Conservation (phyloP, 2,113 vertebrate genomes). For the Perca schrenkii region DNA sequence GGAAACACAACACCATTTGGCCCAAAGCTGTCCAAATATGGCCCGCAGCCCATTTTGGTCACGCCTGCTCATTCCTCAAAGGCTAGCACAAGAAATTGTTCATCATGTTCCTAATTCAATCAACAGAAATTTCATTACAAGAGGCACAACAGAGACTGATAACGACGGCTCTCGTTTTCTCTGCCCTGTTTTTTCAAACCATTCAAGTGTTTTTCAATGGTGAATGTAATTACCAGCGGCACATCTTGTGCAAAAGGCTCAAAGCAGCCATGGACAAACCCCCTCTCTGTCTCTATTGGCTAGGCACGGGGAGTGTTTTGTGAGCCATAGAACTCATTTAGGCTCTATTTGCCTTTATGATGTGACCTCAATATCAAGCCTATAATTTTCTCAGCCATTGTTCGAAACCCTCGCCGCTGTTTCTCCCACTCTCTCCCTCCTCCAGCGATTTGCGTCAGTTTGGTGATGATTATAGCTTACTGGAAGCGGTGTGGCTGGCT, state of each 20-base stretch:
- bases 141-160: constrained; percentile 45
- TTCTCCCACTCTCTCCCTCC: constrained; percentile 40
- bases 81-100: constrained; percentile 29
- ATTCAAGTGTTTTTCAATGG: constrained; percentile 50
- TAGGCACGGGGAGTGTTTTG: constrained; percentile 13
- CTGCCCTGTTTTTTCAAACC: constrained; percentile 30
- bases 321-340: constrained; percentile 63
- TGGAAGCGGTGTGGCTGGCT: constrained; percentile 67
- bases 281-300: constrained; percentile 27
- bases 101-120: constrained; percentile 50
- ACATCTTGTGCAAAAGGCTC: constrained; percentile 50
- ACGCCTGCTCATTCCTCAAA: constrained; percentile 26
- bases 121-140: constrained; percentile 51
- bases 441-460: constrained; percentile 71
- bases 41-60: constrained; percentile 54
- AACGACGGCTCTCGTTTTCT: constrained; percentile 23
- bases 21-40: constrained; percentile 68
- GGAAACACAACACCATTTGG: constrained; percentile 70
- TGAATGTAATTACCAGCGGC: constrained; percentile 50
- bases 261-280: constrained; percentile 43
- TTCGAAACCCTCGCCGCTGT: constrained; percentile 27
- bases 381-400: constrained; percentile 64
- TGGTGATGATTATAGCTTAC: constrained; percentile 74
- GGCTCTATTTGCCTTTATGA: constrained; percentile 66
- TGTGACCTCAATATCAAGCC: constrained; percentile 72